A percentile compares a stretch with the other conserved stretches of the same genome.
Evolutionary conservation across 35 echinoderm and acorn worm genomes (phyloP).

Genomic region (Heliocidaris erythrogramma): DNA sequence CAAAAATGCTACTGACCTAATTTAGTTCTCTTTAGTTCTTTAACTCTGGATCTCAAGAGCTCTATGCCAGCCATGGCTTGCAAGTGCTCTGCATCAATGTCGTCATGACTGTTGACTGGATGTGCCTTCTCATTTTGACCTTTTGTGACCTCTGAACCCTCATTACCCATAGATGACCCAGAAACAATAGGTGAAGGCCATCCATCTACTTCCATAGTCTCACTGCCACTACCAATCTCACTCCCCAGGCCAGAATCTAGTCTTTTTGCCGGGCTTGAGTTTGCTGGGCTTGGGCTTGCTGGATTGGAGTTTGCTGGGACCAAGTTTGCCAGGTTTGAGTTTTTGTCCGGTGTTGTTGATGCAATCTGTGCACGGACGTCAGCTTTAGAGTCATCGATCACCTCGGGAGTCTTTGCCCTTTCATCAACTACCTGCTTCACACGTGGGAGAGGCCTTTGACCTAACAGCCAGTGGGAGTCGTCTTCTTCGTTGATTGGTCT

Average conservation of each 20-base stretch:
- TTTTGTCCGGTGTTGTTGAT: neutral
- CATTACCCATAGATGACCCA: neutral
- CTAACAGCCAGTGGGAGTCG: neutral
- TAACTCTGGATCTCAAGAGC: neutral
- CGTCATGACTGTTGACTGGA: neutral
- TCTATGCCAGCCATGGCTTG: neutral
- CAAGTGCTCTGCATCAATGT: neutral
- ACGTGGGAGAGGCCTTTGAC: neutral
- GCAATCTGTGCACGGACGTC: neutral
- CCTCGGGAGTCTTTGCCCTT: neutral
- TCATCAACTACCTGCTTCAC: neutral
- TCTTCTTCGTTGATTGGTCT: neutral
- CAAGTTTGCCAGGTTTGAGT: neutral
- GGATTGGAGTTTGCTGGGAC: neutral
- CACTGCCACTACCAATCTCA: neutral
- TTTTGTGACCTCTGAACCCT: neutral
- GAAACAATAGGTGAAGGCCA: neutral
- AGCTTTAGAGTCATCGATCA: neutral
- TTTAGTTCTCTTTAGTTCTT: neutral
- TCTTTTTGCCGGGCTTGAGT: neutral
- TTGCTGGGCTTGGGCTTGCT: neutral
- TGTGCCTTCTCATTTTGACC: neutral
- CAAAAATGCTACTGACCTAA: neutral
- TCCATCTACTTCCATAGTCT: neutral
- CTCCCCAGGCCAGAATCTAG: neutral